Base-by-base conservation (phyloP, 2,113 vertebrate genomes). In the Benitochromis conjunctus region DNA sequence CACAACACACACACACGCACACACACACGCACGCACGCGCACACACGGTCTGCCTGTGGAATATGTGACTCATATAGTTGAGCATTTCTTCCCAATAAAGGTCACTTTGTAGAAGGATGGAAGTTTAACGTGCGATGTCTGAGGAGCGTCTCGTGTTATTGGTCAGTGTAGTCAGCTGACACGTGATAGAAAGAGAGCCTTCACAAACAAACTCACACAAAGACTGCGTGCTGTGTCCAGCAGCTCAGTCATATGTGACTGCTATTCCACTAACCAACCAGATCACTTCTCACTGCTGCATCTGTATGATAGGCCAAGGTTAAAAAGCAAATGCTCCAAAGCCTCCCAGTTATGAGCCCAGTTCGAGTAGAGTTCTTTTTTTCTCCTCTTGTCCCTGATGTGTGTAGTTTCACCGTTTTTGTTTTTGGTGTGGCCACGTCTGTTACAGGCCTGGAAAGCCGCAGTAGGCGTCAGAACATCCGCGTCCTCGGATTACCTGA, bases 1-100 rank as follows among this genome's bases (percentile, higher is more conserved):
- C 26, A 46, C 1, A 56, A 26, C 1, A 26, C 3, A 0, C 0
- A 2, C 12, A 1, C 2, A 8, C 11, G 8, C 55, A 2, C 3
- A 3, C 5, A 5, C 16, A 2, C 3, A 7, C 1, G 2, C 6
- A 7, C 34, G 7, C 34, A 34, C 53, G 24, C 10, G 11, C 1
- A 5, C 2, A 31, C 14, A 3, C 29, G 21, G 8, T 12, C 51
- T 53, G 51, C n/a, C 36, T 10, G 31, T 64, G 60, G 58, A 5
- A 24, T 31, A 2, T 18, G n/a, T 55, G 58, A 31, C 16, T 64
- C 9, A 48, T 1, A 38, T 38, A 12, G 10, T 38, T 13, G 6
- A 26, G 21, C 5, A 4, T 13, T 38, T 78, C 41, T 78, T 43
- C 60, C 9, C 56, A 60, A 58, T 26, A 38, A 77, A 86, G 46